Evolutionary conservation across 2,888 invertebrate genomes (phyloP).

Genomic region (Acanthosepion pharaonis): DNA sequence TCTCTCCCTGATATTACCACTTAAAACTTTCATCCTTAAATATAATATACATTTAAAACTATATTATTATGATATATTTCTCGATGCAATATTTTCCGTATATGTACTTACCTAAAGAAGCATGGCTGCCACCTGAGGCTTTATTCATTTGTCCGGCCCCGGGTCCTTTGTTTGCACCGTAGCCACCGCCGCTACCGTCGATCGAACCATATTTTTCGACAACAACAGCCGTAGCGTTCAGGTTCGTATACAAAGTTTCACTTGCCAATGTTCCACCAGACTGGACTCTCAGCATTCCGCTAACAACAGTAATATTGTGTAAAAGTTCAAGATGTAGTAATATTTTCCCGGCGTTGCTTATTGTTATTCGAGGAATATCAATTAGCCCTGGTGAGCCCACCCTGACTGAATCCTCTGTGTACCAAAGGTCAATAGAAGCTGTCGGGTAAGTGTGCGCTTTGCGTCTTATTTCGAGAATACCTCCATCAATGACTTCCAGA

Average conservation of each 20-base stretch:
- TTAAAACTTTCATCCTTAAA: too few species aligned
- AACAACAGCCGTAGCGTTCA: conserved; percentile 53
- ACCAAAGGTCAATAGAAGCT: conserved; percentile 50
- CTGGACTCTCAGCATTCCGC: conserved; percentile 55
- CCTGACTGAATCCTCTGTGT: conserved; percentile 47
- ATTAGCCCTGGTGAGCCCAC: conserved; percentile 53
- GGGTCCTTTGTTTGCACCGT: conserved; percentile 53
- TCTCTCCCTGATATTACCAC: too few species aligned
- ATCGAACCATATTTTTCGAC: conserved; percentile 59
- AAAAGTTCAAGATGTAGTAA: conserved; percentile 54
- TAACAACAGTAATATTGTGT: conserved; percentile 51
- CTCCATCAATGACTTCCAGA: conserved; percentile 59
- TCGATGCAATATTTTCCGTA: too few species aligned
- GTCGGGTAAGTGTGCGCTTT: conserved; percentile 56
- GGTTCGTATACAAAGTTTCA: conserved; percentile 50
- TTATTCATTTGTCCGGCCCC: conserved; percentile 54
- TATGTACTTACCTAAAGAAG: conserved; percentile 56
- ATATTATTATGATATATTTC: too few species aligned
- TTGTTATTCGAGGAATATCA: conserved; percentile 52
- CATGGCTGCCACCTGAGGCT: conserved; percentile 61
- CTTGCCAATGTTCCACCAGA: conserved; percentile 56
- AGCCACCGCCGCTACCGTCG: conserved; percentile 58
- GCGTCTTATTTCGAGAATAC: conserved; percentile 56
- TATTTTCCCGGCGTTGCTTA: conserved; percentile 60
- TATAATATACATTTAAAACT: too few species aligned